These are phyloP conservation scores for Acholoe squamosa DNA, from an alignment of 2,888 invertebrate genomes.

Conservation along the genomic window DNA sequence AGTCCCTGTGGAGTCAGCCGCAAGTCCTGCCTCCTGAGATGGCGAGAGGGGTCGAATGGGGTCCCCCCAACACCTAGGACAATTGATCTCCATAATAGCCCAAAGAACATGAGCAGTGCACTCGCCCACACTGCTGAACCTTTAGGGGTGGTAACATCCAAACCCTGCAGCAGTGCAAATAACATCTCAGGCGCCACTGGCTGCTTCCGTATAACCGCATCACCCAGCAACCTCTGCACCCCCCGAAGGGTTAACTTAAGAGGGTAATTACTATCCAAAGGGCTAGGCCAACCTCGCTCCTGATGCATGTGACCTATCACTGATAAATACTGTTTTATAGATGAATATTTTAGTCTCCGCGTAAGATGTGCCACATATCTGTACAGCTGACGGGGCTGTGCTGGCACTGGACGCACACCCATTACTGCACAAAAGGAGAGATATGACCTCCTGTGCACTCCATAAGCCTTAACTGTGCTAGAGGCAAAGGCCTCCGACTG, in stretches of 20 bases:
- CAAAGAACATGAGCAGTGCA: slow-evolving; percentile 42
- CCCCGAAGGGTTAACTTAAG: background rate
- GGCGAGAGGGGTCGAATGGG: background rate
- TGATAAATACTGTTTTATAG: slow-evolving; percentile 24
- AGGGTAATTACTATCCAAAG: background rate
- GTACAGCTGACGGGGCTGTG: background rate
- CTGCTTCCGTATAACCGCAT: background rate
- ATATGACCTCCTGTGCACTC: too few species aligned
- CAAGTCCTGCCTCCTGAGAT: background rate
- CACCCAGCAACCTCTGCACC: background rate
- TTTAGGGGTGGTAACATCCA: background rate
- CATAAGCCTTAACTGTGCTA: background rate
- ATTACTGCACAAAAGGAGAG: background rate
- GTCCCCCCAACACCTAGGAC: background rate
- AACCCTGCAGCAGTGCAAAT: background rate
- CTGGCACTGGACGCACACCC: background rate
- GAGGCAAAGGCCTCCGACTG: background rate
- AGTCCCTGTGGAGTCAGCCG: background rate
- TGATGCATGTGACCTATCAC: background rate
- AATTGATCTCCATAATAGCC: background rate
- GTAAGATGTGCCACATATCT: slow-evolving; percentile 36
- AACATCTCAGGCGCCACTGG: slow-evolving; percentile 40
- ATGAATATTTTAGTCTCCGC: background rate
- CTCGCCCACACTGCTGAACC: slow-evolving; percentile 14
- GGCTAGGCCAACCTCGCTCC: background rate